Conservation (phyloP, 2,797 vertebrate genomes). For the Ctenopoma multispine region DNA sequence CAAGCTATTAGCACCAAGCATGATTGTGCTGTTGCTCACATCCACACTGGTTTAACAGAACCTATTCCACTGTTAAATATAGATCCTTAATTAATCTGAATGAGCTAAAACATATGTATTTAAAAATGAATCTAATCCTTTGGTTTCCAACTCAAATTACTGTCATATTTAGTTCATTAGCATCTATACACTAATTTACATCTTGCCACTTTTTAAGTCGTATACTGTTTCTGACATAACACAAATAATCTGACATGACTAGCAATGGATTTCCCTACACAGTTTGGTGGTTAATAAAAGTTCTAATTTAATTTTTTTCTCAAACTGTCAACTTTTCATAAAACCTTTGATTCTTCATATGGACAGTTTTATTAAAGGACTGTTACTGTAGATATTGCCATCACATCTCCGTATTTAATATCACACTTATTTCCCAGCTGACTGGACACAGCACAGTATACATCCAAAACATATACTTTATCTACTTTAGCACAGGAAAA, state of each 20-base stretch:
- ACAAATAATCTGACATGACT: too few relatives aligned
- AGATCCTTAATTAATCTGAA: neutral
- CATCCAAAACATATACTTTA: neutral
- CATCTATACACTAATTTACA: neutral
- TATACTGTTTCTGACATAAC: neutral
- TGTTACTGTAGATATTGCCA: neutral
- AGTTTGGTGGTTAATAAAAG: too few relatives aligned
- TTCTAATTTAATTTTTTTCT: too few relatives aligned
- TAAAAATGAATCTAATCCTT: too few relatives aligned
- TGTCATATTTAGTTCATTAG: neutral
- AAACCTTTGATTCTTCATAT: neutral
- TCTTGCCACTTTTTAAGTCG: neutral
- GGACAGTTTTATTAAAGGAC: slow-evolving; percentile 8
- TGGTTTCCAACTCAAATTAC: slow-evolving; percentile 1
- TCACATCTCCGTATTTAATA: slow-evolving; percentile 3
- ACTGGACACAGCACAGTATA: neutral
- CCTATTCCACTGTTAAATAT: neutral
- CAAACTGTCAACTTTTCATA: neutral
- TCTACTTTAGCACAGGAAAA: neutral
- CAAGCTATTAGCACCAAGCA: too few relatives aligned
- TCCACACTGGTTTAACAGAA: neutral
- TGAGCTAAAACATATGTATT: too few relatives aligned
- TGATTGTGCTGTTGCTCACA: too few relatives aligned
- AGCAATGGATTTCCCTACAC: too few relatives aligned
- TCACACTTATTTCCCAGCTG: slow-evolving; percentile 40